Evolutionary conservation across 2,113 vertebrate species (phyloP).

Genomic region (Hystrix cristata): DNA sequence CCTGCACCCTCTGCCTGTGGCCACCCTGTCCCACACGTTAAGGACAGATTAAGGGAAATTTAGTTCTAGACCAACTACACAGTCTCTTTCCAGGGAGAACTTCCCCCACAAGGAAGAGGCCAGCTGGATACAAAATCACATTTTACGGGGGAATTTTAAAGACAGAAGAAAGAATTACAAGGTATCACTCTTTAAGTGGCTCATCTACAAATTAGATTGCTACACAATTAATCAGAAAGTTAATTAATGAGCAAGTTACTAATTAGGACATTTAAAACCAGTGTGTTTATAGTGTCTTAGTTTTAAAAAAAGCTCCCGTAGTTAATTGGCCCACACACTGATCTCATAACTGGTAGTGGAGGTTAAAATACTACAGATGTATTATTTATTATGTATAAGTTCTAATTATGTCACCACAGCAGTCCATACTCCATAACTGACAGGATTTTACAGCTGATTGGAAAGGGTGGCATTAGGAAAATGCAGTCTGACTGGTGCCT

Average conservation of each 20-base stretch:
- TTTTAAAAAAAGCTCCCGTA: constrained; percentile 82
- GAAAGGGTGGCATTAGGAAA: constrained; percentile 67
- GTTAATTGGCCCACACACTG: constrained; percentile 89
- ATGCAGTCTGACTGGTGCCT: constrained; percentile 16
- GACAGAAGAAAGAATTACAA: constrained; percentile 88
- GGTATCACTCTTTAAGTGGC: constrained; percentile 90
- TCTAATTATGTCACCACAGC: constrained; percentile 87
- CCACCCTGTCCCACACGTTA: neutral
- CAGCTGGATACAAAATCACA: constrained; percentile 71
- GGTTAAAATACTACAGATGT: constrained; percentile 87
- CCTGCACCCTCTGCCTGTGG: neutral
- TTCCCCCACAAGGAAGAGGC: constrained; percentile 46
- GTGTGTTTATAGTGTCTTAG: constrained; percentile 89
- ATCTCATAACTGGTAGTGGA: constrained; percentile 89
- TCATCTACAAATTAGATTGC: constrained; percentile 92
- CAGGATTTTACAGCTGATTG: constrained; percentile 85
- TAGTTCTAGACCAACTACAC: constrained; percentile 24
- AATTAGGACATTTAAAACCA: constrained; percentile 91
- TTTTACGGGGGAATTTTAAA: constrained; percentile 87
- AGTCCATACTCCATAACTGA: constrained; percentile 82
- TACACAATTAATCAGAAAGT: constrained; percentile 93
- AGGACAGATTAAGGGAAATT: constrained; percentile 46
- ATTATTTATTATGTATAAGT: constrained; percentile 89
- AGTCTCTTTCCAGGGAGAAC: neutral
- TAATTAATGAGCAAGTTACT: constrained; percentile 93